Base-by-base conservation (phyloP, 1,140 invertebrate genomes). In the Drosophila busckii region DNA sequence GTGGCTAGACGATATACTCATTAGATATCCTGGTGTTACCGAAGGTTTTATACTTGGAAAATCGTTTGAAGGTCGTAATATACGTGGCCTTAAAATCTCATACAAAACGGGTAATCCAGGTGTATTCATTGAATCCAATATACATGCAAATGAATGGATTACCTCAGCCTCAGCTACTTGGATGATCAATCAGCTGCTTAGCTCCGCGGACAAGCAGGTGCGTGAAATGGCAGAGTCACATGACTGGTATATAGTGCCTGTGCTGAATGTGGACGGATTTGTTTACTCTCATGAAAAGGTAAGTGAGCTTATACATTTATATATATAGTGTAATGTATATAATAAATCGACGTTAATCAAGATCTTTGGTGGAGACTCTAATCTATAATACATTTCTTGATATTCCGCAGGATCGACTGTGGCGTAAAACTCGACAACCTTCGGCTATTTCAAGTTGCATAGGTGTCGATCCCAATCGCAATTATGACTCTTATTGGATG, bases 251-350 rank as follows among this genome's bases (percentile, higher is more conserved):
- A 87, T 94, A 5, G 87, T 94, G 37, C 93, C 93, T 0, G 88
- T 91, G 16, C 71, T 91, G 1, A 94, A 94, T 86, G 94, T 94
- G 6, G 94, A 96, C 88, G 94, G 95, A 35, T 95, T 93, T 75
- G 92, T 90, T 25, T 95, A 91, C 68, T 91, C 93, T 0, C 91
- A 93, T 62, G 89, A 88, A 0, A 60, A 55, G 2, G 63, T 68
- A 20, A 31, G 42, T 22, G 20, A 10, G 10, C n/a, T 1, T 26
- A 7, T 4, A 8, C 8, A 3, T 13, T 1, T n/a, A n/a, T 7
- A n/a, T n/a, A n/a, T n/a, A n/a, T n/a, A n/a, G n/a, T n/a, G n/a
- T n/a, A n/a, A n/a, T n/a, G n/a, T n/a, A n/a, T n/a, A n/a, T n/a
- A n/a, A n/a, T n/a, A n/a, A n/a, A n/a, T n/a, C n/a, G n/a, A n/a